A percentile compares a stretch with the other conserved stretches of the same genome.
Evolutionary conservation across 1,140 invertebrate species (phyloP).

Genomic region (Hypsibius dujardini): DNA sequence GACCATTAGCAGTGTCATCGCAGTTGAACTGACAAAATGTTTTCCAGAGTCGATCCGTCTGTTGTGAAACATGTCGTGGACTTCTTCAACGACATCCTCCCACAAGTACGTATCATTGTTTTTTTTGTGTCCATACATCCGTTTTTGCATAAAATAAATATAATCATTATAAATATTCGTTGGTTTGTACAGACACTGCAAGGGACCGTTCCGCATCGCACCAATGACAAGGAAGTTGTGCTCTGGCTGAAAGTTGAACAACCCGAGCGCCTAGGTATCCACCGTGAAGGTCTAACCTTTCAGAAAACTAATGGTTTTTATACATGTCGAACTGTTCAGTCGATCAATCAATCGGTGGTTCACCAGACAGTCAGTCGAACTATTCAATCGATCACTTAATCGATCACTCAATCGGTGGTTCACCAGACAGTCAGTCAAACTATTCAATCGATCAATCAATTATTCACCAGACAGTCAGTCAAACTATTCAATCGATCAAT

Average conservation of each 20-base stretch:
- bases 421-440: too few relatives aligned
- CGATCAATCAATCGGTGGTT: background rate
- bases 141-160: background rate
- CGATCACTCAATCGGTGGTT: too few relatives aligned
- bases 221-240: slow-evolving; percentile 9
- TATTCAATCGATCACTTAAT: too few relatives aligned
- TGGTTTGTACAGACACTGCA: background rate
- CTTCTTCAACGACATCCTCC: slow-evolving; percentile 9
- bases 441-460: too few relatives aligned
- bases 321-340: background rate
- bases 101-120: background rate
- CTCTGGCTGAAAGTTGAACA: background rate
- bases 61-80: background rate
- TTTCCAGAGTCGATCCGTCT: background rate
- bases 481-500: too few relatives aligned
- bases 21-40: background rate
- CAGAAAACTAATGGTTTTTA: background rate
- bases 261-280: background rate
- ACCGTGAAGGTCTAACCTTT: background rate
- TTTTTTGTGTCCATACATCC: background rate
- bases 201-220: background rate
- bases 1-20: too few relatives aligned
- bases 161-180: background rate
- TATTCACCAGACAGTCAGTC: too few relatives aligned
- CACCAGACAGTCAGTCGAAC: too few relatives aligned